These are phyloP conservation scores for Elegia similella DNA, from an alignment of 2,888 invertebrate species.

Conservation along the genomic window DNA sequence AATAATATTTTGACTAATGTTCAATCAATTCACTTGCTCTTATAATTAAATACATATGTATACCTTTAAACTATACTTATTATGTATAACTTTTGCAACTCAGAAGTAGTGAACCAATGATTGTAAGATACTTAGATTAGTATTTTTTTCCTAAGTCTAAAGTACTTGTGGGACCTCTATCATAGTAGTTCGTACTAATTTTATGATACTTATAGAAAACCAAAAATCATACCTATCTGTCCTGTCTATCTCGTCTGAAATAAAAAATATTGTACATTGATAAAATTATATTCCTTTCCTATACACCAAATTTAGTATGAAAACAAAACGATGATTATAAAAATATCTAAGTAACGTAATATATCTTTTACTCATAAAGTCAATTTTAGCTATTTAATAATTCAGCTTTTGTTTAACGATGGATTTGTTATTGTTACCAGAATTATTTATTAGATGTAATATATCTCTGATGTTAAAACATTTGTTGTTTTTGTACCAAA, in stretches of 20 bases:
- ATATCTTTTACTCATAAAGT: conserved; percentile 42
- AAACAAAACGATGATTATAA: conserved; percentile 19
- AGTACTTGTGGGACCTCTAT: conserved; percentile 72
- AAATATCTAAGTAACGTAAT: conserved; percentile 27
- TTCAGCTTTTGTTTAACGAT: conserved; percentile 28
- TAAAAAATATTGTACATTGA: conserved; percentile 22
- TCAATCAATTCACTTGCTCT: conserved; percentile 9
- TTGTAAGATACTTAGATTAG: conserved; percentile 39
- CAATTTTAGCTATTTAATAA: conserved; percentile 53
- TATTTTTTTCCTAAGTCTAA: conserved; percentile 50
- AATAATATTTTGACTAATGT: conserved; percentile 3
- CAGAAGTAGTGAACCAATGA: conserved; percentile 29
- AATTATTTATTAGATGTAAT: conserved; percentile 45
- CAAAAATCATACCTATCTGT: conserved; percentile 34
- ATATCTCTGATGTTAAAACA: conserved; percentile 49
- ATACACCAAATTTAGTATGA: conserved; percentile 15
- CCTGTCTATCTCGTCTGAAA: conserved; percentile 25
- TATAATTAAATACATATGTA: conserved; percentile 5
- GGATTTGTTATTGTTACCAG: conserved; percentile 44
- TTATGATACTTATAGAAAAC: conserved; percentile 44
- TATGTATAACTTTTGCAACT: conserved; percentile 20
- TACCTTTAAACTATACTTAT: conserved; percentile 11
- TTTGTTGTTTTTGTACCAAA: conserved; percentile 65
- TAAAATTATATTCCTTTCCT: conserved; percentile 11
- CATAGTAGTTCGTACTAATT: conserved; percentile 51